Conservation (phyloP, 2,113 vertebrate genomes). For the Poeciliopsis retropinna region DNA sequence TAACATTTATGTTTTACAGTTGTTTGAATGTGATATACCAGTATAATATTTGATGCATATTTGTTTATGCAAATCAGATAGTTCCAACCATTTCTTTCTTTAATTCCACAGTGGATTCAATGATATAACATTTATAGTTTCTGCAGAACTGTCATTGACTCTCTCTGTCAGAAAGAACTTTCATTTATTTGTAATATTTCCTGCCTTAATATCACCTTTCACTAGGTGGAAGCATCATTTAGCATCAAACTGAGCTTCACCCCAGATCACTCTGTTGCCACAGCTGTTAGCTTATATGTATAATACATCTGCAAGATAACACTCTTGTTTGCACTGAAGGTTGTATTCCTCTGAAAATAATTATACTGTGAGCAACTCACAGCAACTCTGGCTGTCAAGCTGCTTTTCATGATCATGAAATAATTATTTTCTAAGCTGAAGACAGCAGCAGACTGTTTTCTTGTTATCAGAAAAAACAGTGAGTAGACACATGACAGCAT, state of each 20-base stretch:
- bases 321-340: not conserved
- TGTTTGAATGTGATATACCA: no score
- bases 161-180: not conserved
- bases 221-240: not conserved
- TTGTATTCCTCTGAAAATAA: not conserved
- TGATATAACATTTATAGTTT: not conserved
- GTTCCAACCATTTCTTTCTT: no score
- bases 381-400: slow-evolving; percentile 8
- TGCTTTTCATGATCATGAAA: not conserved
- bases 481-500: not conserved
- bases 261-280: no score
- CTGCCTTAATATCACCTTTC: not conserved
- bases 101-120: not conserved
- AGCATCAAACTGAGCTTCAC: not conserved
- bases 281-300: not conserved
- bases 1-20: no score
- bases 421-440: not conserved
- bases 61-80: no score
- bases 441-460: not conserved
- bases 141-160: not conserved
- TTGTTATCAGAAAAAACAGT: not conserved
- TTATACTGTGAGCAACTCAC: slow-evolving; percentile 2
- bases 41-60: no score
- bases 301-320: not conserved
- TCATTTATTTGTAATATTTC: not conserved